Conservation (phyloP, 92 coral and sea anemone genomes). For the Paragorgia papillata region DNA sequence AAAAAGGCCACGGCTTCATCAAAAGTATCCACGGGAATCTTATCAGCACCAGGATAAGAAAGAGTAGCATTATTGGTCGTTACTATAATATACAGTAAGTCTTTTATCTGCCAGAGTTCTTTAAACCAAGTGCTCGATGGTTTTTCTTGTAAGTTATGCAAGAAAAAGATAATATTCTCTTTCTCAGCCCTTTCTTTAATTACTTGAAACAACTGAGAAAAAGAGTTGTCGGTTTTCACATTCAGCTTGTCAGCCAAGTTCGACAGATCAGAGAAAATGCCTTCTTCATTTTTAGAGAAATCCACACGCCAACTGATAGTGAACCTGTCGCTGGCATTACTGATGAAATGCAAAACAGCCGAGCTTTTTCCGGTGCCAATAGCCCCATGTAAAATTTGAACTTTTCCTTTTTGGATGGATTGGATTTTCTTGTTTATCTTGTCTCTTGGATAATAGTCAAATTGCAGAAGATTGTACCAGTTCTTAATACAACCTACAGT, state of each 20-base stretch:
- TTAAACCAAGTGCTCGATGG: slow-evolving; percentile 14
- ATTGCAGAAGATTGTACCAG: not conserved
- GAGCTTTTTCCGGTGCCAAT: slow-evolving; percentile 36
- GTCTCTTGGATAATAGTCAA: not conserved
- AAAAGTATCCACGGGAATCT: not conserved
- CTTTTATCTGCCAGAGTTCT: slow-evolving; percentile 16
- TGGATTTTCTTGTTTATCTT: slow-evolving; percentile 13
- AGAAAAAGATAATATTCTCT: slow-evolving; percentile 16
- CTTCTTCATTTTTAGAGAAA: not conserved
- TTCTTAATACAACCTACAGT: not conserved
- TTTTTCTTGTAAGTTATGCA: slow-evolving; percentile 5
- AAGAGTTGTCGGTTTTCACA: not conserved
- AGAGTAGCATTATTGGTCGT: slow-evolving; percentile 24
- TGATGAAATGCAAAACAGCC: slow-evolving; percentile 23
- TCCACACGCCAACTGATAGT: slow-evolving; percentile 29
- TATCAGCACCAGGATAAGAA: not conserved
- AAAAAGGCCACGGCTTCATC: slow-evolving; percentile 18
- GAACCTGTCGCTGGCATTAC: slow-evolving; percentile 2
- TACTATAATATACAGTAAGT: slow-evolving; percentile 5
- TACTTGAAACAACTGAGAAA: slow-evolving; percentile 6
- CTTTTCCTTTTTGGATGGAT: slow-evolving; percentile 12
- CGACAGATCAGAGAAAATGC: not conserved
- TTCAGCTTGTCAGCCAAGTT: slow-evolving; percentile 13
- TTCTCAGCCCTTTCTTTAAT: slow-evolving; percentile 10
- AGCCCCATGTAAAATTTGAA: slow-evolving; percentile 22